Percentiles rank a stretch among this genome's conserved stretches.
Evolutionary conservation across 2,888 invertebrate species (phyloP).

Genomic region (Meteorus colon): DNA sequence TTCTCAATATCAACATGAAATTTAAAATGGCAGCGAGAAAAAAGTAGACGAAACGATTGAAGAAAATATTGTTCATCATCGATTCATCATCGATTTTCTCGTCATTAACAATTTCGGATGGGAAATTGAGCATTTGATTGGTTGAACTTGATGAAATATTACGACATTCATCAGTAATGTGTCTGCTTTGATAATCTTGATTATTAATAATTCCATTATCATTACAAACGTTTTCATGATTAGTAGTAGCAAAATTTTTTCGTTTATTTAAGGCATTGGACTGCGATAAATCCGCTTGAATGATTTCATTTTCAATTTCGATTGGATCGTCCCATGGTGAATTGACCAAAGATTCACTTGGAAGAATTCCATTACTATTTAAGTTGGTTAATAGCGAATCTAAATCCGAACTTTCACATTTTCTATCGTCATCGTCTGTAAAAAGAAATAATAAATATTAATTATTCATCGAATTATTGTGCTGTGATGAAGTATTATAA

Average conservation of each 20-base stretch:
- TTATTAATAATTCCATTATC: constrained; percentile 37
- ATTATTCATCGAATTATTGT: too few relatives aligned
- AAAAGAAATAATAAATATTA: background rate
- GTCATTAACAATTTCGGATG: background rate
- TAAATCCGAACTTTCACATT: background rate
- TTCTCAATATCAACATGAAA: constrained; percentile 56
- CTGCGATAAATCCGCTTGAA: constrained; percentile 29
- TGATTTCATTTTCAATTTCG: constrained; percentile 36
- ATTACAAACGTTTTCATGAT: background rate
- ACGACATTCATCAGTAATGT: constrained; percentile 8
- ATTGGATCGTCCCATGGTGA: constrained; percentile 41
- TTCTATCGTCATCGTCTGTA: constrained; percentile 34
- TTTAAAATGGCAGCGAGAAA: constrained; percentile 63
- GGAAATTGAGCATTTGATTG: background rate
- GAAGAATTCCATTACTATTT: constrained; percentile 40
- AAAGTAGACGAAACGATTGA: constrained; percentile 55
- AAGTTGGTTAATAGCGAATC: constrained; percentile 21
- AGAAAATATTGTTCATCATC: constrained; percentile 39
- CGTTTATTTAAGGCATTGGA: constrained; percentile 11
- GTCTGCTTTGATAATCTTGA: constrained; percentile 13
- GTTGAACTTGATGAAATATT: background rate
- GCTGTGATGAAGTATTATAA: background rate
- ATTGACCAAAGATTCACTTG: constrained; percentile 39
- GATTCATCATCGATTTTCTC: constrained; percentile 29
- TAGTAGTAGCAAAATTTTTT: constrained; percentile 34